Percentiles rank a stretch among this genome's conserved stretches.
These are phyloP conservation scores for Glaucidium brasilianum DNA, from an alignment of 2,113 vertebrate species.

Conservation along the genomic window DNA sequence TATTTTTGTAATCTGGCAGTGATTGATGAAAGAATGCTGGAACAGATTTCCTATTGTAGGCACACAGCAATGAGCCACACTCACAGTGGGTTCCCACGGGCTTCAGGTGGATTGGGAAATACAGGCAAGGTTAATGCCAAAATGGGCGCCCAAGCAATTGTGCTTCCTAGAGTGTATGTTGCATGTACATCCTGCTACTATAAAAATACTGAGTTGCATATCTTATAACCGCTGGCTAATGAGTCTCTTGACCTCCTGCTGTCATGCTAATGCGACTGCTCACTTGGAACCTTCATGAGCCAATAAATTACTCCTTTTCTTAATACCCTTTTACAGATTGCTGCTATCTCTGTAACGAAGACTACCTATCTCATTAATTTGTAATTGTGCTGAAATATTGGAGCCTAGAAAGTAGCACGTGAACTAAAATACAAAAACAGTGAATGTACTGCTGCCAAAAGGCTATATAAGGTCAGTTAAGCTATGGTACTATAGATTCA, in stretches of 20 bases:
- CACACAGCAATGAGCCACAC: not conserved
- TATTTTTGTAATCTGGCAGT: not conserved
- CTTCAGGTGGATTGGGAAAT: not conserved
- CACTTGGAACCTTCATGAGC: slow-evolving; percentile 22
- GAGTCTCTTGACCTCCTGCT: slow-evolving; percentile 55
- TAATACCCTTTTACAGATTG: slow-evolving; percentile 30
- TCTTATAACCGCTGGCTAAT: not conserved
- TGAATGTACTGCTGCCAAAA: not conserved
- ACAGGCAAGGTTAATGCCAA: not conserved
- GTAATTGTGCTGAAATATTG: slow-evolving; percentile 58
- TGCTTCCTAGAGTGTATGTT: accelerated
- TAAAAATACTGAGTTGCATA: not conserved
- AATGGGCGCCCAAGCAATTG: not conserved
- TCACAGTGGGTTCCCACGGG: accelerated
- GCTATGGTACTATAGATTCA: not conserved
- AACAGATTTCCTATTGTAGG: not conserved
- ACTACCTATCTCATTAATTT: slow-evolving; percentile 63
- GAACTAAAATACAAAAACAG: slow-evolving; percentile 10
- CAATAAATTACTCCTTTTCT: slow-evolving; percentile 44
- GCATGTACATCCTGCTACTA: not conserved
- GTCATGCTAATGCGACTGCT: slow-evolving; percentile 10
- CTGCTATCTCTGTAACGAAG: slow-evolving; percentile 10
- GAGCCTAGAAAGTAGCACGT: not conserved
- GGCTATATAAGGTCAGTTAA: not conserved
- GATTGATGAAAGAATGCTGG: not conserved